Base-by-base conservation (phyloP, 1,140 invertebrate species). In the Ceratosolen fusciceps region DNA sequence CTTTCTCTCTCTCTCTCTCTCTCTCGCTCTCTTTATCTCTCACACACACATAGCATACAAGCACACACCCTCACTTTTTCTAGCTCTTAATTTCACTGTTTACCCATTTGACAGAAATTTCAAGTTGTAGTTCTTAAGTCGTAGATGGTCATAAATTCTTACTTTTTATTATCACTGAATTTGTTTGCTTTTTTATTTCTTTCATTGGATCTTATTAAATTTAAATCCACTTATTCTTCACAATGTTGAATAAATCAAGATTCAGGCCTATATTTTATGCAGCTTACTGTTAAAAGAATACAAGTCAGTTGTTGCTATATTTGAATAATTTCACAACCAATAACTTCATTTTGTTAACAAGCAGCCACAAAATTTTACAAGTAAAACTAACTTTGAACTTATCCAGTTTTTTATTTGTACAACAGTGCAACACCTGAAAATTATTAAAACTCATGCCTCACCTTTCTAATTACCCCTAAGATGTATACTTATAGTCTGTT, bases 361-460 rank as follows among this genome's bases (percentile, higher is more conserved):
- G 86, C 87, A 88, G 85, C 85, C 84, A 77, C 85, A 84, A 84
- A 83, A 83, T 83, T 87, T 83, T 80, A 87, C 79, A 87, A 87
- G 83, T 83, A 84, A 79, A 82, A 83, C 80, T 83, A 82, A 83
- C 75, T 85, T 80, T 77, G 82, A 83, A 79, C 81, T 81, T 43
- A 84, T 76, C 77, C 82, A 84, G 77, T 78, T 80, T 79, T 82
- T 85, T 83, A 72, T 84, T 84, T 76, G 72, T 83, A 86, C 65
- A 85, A 83, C 86, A 81, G 83, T 86, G 87, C 81, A 86, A 83
- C 86, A 89, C 87, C 88, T 88, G 84, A 87, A 80, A 87, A 87
- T 87, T 86, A 87, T 83, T 81, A 88, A 88, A 90, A 89, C 89
- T 88, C 88, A 86, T 87, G 86, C 87, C 89, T 90, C 90, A 90